Conservation (phyloP, 2,113 vertebrate genomes). For the Chaetorhynchus papuensis region DNA sequence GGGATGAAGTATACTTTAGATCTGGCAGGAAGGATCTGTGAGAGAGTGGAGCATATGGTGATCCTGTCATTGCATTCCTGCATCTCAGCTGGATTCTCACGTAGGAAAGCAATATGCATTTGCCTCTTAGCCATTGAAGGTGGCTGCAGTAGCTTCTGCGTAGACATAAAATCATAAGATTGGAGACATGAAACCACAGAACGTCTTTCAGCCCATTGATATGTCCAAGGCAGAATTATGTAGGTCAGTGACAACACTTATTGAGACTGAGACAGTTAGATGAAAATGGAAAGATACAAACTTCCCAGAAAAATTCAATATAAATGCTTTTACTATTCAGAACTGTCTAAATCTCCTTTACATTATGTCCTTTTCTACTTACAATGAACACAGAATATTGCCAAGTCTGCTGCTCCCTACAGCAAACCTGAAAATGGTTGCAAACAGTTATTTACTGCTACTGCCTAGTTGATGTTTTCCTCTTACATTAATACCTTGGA, state of each 20-base stretch:
- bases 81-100: constrained; percentile 16
- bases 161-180: not conserved
- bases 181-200: not conserved
- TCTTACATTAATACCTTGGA: not conserved
- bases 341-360: not conserved
- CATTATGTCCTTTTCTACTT: not conserved
- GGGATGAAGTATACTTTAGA: not conserved
- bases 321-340: not conserved
- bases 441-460: not conserved
- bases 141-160: not conserved
- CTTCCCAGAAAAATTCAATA: not conserved
- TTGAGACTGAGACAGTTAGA: not conserved
- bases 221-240: not conserved
- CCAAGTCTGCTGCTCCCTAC: not conserved
- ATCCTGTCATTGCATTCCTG: constrained; percentile 22
- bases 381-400: not conserved
- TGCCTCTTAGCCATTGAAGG: constrained; percentile 33
- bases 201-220: not conserved
- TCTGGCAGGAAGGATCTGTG: constrained; percentile 27
- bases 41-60: constrained; percentile 24
- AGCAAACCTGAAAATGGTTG: not conserved
- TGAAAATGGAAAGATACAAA: not conserved
- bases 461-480: not conserved
- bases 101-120: not conserved
- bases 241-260: not conserved